Base-by-base conservation (phyloP, 2,888 invertebrate species). In the Mimumesa dahlbomi region DNA sequence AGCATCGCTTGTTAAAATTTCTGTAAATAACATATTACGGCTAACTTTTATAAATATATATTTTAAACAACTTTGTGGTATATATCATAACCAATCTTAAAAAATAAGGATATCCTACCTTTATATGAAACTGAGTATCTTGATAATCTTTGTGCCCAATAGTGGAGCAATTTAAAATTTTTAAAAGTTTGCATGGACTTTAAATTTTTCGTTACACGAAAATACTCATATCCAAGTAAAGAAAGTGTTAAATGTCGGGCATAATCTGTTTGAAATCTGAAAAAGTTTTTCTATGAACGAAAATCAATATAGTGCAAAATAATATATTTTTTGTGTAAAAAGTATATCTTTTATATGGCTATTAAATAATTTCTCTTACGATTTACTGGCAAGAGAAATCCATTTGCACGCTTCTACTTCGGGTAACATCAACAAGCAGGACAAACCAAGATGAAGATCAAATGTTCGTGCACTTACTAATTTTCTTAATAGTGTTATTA, bases 371-470 rank as follows among this genome's bases (percentile, higher is more conserved):
- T 19, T 25, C 5, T 36, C 66, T 75, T 69, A 79, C 77, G 36
- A 36, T 42, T 66, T 73, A 4, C n/a, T 58, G 21, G 61, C 5
- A 9, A 40, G 18, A 11, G 52, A 62, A 22, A 89, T 64, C 84
- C 86, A 87, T 38, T 77, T 78, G 6, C 53, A 49, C 2, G 85
- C 84, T 25, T 84, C 79, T 29, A 77, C 50, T 36, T 85, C 77
- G 6, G 82, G 79, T 11, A 87, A 67, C 61, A 87, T 82, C 49
- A 89, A 85, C 7, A 90, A 80, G 62, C 86, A 87, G 14, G 80
- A 81, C 25, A 89, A 81, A 11, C 90, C 87, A 14, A 90, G 78
- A 40, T 86, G 83, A 11, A 82, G 68, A 75, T 91, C 90, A 38
- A 90, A 83, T 19, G 81, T 71, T 40, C 85, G 82, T 2, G 84